phyloP scores from a whole-genome alignment of 2,797 vertebrate genomes.

The Acridotheres tristis region DNA sequence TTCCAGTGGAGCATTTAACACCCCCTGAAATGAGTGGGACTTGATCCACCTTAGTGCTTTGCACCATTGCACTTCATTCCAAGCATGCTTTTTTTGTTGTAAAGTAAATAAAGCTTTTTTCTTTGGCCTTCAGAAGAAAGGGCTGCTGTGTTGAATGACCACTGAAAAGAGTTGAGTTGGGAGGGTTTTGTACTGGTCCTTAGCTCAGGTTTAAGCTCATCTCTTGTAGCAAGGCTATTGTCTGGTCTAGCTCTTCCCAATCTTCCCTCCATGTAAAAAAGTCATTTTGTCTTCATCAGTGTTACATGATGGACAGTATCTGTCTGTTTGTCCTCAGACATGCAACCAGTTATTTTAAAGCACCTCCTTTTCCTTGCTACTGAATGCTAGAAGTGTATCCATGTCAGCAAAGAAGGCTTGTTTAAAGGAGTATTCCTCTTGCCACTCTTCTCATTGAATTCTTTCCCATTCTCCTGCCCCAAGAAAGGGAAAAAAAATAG shows the following conservation, averaged over 20 bases:
- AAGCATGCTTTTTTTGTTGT: background rate
- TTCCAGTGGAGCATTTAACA: background rate
- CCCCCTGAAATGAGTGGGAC: background rate
- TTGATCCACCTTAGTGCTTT: background rate
- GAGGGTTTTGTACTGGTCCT: background rate
- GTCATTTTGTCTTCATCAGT: background rate
- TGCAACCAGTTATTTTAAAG: background rate
- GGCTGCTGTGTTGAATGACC: background rate
- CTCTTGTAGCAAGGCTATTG: background rate
- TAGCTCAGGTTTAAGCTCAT: background rate
- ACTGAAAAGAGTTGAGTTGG: background rate
- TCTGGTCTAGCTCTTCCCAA: background rate
- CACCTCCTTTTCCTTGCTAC: background rate
- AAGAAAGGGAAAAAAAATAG: background rate
- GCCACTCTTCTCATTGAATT: background rate
- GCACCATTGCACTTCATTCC: background rate
- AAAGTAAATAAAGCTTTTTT: background rate
- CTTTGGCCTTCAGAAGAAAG: background rate
- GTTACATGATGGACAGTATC: background rate
- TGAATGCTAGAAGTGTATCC: background rate
- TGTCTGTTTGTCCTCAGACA: background rate
- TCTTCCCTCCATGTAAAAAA: background rate
- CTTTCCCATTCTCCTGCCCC: background rate
- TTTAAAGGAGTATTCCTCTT: background rate
- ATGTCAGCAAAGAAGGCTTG: background rate